Evolutionary conservation across 2,797 vertebrate genomes (phyloP).

Genomic region (Epinephelus coioides): DNA sequence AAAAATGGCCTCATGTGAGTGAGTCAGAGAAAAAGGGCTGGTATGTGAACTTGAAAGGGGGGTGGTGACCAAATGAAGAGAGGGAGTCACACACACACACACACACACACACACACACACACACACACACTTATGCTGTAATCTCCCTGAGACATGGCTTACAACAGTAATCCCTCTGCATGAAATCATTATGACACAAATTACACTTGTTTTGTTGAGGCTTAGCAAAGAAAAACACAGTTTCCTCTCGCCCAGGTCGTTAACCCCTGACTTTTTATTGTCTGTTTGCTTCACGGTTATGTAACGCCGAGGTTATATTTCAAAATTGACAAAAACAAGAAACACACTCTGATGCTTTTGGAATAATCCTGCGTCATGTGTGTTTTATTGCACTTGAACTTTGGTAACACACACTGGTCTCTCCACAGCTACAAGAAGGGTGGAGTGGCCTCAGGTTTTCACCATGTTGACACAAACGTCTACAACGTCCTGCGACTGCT

Average conservation of each 20-base stretch:
- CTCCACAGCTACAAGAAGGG: conserved; percentile 93
- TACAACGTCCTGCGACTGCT: conserved; percentile 92
- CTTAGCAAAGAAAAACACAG: conserved; percentile 39
- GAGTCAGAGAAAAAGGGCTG: conserved; percentile 70
- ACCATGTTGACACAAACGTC: conserved; percentile 91
- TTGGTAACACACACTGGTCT: conserved; percentile 50
- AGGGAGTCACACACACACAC: conserved; percentile 15
- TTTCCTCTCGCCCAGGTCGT: conserved; percentile 7
- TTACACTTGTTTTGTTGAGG: conserved; percentile 43
- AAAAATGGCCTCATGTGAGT: conserved; percentile 92
- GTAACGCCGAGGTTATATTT: neutral
- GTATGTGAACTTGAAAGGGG: neutral
- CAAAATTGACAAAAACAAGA: neutral
- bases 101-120: conserved; percentile 18
- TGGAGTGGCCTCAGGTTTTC: conserved; percentile 91
- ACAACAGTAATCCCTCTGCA: conserved; percentile 54
- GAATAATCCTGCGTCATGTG: neutral
- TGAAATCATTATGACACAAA: conserved; percentile 63
- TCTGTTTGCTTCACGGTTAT: neutral
- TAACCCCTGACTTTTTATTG: conserved; percentile 17
- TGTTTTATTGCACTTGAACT: conserved; percentile 73
- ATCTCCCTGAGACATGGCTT: conserved; percentile 57
- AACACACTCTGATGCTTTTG: neutral
- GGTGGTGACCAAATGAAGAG: conserved; percentile 12
- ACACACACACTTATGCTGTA: conserved; percentile 33